These are phyloP conservation scores for Zaprionus vittiger DNA, from an alignment of 1,140 invertebrate species.

Conservation along the genomic window DNA sequence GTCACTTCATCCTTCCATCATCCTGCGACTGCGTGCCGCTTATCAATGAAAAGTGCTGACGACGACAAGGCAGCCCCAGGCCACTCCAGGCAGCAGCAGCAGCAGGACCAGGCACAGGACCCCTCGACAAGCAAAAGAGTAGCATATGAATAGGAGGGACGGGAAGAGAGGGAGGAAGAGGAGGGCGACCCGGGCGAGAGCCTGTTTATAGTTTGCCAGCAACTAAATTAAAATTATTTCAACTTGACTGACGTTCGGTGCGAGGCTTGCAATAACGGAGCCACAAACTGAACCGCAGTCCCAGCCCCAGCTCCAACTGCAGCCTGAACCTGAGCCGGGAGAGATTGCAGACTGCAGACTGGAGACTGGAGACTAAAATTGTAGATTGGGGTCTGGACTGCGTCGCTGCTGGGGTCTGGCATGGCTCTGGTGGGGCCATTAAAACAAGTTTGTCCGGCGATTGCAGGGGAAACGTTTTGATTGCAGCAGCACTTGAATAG, in stretches of 20 bases:
- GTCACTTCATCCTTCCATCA: constrained; percentile 24
- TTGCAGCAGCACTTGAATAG: constrained; percentile 53
- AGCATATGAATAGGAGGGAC: neutral
- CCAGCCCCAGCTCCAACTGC: neutral
- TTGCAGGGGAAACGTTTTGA: constrained; percentile 53
- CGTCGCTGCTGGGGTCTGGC: neutral
- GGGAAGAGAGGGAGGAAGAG: neutral
- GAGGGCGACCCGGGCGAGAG: constrained; percentile 20
- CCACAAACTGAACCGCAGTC: constrained; percentile 20
- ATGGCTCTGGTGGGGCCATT: constrained; percentile 40
- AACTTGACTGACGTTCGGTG: constrained; percentile 67
- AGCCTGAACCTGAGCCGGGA: neutral
- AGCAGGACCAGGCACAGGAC: constrained; percentile 13
- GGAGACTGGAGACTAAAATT: neutral
- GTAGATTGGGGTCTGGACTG: neutral
- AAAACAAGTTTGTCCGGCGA: constrained; percentile 59
- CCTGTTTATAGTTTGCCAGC: constrained; percentile 74
- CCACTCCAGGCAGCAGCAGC: neutral
- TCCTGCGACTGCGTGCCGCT: constrained; percentile 51
- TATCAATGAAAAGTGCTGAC: constrained; percentile 72
- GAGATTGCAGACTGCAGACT: neutral
- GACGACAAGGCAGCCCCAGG: constrained; percentile 50
- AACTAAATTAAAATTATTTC: constrained; percentile 80
- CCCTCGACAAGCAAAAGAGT: neutral
- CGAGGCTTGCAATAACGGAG: constrained; percentile 66